A percentile compares a stretch with the other conserved stretches of the same genome.
phyloP scores from a whole-genome alignment of 2,888 invertebrate genomes.

The Acanthosepion lycidas region DNA sequence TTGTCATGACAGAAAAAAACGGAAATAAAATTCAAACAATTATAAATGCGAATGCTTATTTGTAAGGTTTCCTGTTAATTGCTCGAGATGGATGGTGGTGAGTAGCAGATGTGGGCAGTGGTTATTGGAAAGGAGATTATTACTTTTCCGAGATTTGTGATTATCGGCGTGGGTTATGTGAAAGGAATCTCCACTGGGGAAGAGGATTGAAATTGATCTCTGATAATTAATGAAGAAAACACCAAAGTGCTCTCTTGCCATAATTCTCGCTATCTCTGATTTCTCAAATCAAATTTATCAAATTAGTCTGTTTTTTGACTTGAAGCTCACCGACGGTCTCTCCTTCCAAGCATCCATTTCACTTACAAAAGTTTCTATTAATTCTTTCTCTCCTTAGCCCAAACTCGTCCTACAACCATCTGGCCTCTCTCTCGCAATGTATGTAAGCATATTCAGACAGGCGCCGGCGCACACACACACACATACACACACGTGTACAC shows the following conservation, averaged over 20 bases:
- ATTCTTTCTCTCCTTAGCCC: too few relatives aligned
- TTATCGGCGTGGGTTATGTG: background rate
- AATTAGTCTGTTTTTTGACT: background rate
- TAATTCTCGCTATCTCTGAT: background rate
- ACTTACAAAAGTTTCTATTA: too few relatives aligned
- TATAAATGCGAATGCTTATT: background rate
- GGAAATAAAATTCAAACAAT: background rate
- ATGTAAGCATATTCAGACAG: too few relatives aligned
- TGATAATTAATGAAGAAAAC: background rate
- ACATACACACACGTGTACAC: too few relatives aligned
- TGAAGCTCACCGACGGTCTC: background rate
- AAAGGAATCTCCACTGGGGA: background rate
- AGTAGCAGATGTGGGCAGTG: background rate
- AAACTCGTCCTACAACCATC: too few relatives aligned
- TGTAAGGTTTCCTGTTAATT: background rate
- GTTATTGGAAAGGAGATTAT: background rate
- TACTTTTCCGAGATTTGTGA: background rate
- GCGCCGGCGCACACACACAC: too few relatives aligned
- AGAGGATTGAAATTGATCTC: background rate
- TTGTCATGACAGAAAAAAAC: background rate
- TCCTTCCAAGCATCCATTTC: too few relatives aligned
- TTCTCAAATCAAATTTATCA: background rate
- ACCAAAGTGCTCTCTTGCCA: background rate
- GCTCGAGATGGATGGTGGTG: background rate
- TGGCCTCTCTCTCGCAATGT: too few relatives aligned